phyloP scores from a whole-genome alignment of 2,888 invertebrate genomes.

The Lasiommata megera region DNA sequence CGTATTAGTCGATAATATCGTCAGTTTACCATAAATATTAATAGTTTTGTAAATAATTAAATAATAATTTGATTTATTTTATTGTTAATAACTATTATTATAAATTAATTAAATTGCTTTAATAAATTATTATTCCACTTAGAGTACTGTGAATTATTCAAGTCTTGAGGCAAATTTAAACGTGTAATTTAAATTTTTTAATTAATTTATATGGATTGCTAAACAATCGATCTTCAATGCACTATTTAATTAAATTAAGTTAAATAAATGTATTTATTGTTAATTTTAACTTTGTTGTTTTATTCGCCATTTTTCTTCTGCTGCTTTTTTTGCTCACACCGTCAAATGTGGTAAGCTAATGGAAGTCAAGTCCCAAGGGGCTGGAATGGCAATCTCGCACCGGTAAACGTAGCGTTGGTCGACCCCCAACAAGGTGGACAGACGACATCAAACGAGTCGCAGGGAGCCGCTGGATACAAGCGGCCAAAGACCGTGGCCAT shows the following conservation, averaged over 20 bases:
- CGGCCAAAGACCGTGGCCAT: too few species aligned
- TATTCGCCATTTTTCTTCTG: constrained; percentile 11
- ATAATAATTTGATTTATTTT: not conserved
- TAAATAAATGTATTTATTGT: constrained; percentile 76
- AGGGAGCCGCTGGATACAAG: too few species aligned
- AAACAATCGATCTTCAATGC: constrained; percentile 45
- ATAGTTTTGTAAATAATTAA: constrained; percentile 24
- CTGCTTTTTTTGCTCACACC: not conserved
- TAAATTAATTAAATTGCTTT: constrained; percentile 30
- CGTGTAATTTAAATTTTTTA: constrained; percentile 8
- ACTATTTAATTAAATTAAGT: constrained; percentile 65
- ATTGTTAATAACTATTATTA: not conserved
- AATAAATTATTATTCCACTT: constrained; percentile 36
- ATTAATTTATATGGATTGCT: constrained; percentile 30
- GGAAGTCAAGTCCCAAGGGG: too few species aligned
- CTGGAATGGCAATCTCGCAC: too few species aligned
- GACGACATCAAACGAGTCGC: too few species aligned
- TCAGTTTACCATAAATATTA: constrained; percentile 24
- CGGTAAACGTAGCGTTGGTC: too few species aligned
- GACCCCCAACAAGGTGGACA: too few species aligned
- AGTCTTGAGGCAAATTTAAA: constrained; percentile 17
- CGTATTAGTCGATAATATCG: constrained; percentile 16
- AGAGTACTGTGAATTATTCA: constrained; percentile 8
- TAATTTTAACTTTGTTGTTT: constrained; percentile 36
- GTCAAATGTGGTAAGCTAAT: too few species aligned